A percentile compares a stretch with the other conserved stretches of the same genome.
phyloP scores from a whole-genome alignment of 2,113 vertebrate genomes.

The Gavialis gangeticus region DNA sequence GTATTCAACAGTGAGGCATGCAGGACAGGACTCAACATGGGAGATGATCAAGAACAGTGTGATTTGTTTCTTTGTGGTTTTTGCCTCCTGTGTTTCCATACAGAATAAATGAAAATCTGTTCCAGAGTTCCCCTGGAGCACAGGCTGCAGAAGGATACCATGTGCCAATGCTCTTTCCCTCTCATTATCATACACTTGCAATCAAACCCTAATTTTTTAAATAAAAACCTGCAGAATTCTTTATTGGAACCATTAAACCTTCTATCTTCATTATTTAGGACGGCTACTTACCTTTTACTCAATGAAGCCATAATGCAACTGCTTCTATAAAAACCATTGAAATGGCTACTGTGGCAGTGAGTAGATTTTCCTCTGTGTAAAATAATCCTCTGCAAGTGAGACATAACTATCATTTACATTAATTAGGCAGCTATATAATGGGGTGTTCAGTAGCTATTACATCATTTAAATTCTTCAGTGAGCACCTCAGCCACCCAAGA shows the following conservation, averaged over 20 bases:
- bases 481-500: conserved; percentile 64
- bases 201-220: conserved; percentile 76
- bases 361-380: conserved; percentile 71
- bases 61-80: not conserved
- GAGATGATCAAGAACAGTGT: not conserved
- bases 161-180: not conserved
- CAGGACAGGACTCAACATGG: not conserved
- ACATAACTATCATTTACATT: conserved; percentile 78
- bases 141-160: not conserved
- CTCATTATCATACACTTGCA: conserved; percentile 67
- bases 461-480: conserved; percentile 75
- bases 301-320: conserved; percentile 68
- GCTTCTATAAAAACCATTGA: conserved; percentile 66
- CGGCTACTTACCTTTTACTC: conserved; percentile 67
- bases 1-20: not conserved
- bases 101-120: not conserved
- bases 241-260: conserved; percentile 63
- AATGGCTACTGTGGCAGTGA: conserved; percentile 73
- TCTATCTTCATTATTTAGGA: conserved; percentile 77
- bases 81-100: not conserved
- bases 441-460: conserved; percentile 73
- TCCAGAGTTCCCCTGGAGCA: conserved; percentile 29
- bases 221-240: conserved; percentile 70
- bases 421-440: conserved; percentile 80
- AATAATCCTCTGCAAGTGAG: conserved; percentile 66